A percentile compares a stretch with the other conserved stretches of the same genome.
phyloP scores from a whole-genome alignment of 2,113 vertebrate genomes.

The Collichthys lucidus region DNA sequence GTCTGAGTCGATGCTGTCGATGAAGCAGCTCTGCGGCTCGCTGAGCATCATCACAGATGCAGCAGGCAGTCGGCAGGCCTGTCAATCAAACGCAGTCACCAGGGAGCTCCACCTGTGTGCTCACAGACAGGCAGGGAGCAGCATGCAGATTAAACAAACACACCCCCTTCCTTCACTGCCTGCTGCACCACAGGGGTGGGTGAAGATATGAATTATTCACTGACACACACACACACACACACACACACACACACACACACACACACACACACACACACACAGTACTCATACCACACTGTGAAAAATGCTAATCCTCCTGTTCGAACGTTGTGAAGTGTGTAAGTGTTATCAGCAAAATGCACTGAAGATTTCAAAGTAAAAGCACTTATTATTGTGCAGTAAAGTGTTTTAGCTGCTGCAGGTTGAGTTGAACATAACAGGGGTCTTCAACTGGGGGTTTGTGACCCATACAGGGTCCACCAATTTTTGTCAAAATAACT shows the following conservation, averaged over 20 bases:
- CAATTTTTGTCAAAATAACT: too few relatives aligned
- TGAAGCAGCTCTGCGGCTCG: neutral
- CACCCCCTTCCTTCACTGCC: conserved; percentile 7
- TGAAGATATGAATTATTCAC: conserved; percentile 56
- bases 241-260: neutral
- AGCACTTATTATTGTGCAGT: too few relatives aligned
- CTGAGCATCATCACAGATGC: conserved; percentile 15
- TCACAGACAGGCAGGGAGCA: conserved; percentile 44
- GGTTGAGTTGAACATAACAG: neutral
- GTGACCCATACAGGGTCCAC: too few relatives aligned
- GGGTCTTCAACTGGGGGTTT: too few relatives aligned
- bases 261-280: neutral
- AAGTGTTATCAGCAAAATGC: too few relatives aligned
- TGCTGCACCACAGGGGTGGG: conserved; percentile 21
- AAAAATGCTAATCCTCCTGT: too few relatives aligned
- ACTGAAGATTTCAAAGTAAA: too few relatives aligned
- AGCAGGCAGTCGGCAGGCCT: conserved; percentile 16
- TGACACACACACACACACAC: neutral
- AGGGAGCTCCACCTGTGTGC: conserved; percentile 57
- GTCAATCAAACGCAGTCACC: conserved; percentile 30
- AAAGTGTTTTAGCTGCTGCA: neutral
- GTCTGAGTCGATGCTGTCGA: neutral
- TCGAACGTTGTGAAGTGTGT: too few relatives aligned
- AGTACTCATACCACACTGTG: neutral
- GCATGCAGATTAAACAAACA: conserved; percentile 61